Evolutionary conservation across 2,888 invertebrate species (phyloP).

Genomic region (Panorpa germanica): DNA sequence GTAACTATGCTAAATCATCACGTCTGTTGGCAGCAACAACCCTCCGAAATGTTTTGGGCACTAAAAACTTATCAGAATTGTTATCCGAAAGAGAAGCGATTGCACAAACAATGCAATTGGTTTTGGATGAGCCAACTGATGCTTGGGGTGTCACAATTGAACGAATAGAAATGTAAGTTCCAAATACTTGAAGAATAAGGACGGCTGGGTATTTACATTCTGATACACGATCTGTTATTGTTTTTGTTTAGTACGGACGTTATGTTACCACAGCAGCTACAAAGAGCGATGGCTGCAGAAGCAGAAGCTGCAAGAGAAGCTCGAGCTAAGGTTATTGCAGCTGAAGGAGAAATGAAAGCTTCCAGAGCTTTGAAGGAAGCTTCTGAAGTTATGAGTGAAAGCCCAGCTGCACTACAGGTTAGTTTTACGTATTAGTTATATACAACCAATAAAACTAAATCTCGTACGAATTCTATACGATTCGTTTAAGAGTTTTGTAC

Average conservation of each 20-base stretch:
- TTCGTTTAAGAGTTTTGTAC: too few species aligned
- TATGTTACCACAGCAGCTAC: slow-evolving; percentile 33
- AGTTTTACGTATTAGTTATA: too few species aligned
- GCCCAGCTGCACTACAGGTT: slow-evolving; percentile 29
- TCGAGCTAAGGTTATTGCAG: slow-evolving; percentile 49
- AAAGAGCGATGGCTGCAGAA: slow-evolving; percentile 50
- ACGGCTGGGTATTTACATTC: background rate
- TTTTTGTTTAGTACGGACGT: slow-evolving; percentile 25
- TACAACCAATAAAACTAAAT: too few species aligned
- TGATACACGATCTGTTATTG: background rate
- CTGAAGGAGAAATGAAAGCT: slow-evolving; percentile 43
- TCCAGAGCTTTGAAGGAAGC: slow-evolving; percentile 39
- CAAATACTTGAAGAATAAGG: background rate
- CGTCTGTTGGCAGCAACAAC: slow-evolving; percentile 64
- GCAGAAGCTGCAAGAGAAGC: slow-evolving; percentile 48
- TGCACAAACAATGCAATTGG: slow-evolving; percentile 67
- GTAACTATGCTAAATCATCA: slow-evolving; percentile 38
- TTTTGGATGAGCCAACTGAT: slow-evolving; percentile 67
- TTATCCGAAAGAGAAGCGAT: slow-evolving; percentile 80
- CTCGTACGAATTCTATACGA: too few species aligned
- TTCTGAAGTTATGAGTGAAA: slow-evolving; percentile 35
- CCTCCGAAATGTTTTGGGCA: slow-evolving; percentile 74
- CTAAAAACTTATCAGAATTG: slow-evolving; percentile 73
- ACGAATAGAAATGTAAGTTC: slow-evolving; percentile 70
- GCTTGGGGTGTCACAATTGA: slow-evolving; percentile 87